A percentile compares a stretch with the other conserved stretches of the same genome.
phyloP scores from a whole-genome alignment of 2,888 invertebrate species.

The Cyaniris semiargus region DNA sequence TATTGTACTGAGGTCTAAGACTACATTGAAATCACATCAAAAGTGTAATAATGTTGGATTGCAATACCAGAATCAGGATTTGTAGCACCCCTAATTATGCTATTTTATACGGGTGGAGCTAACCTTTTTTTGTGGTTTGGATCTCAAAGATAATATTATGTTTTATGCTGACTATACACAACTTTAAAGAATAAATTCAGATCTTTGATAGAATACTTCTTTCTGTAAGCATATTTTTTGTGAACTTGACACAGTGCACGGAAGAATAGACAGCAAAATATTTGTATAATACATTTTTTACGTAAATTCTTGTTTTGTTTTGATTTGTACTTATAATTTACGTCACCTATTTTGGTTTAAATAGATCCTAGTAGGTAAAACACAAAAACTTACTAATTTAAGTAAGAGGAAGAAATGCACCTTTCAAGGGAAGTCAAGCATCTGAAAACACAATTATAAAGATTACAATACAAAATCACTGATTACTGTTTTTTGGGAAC shows the following conservation, averaged over 20 bases:
- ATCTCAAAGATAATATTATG: neutral
- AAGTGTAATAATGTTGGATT: too few relatives aligned
- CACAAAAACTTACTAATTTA: neutral
- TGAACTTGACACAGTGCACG: conserved; percentile 36
- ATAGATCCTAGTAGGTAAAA: neutral
- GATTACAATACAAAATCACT: neutral
- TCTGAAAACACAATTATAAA: conserved; percentile 37
- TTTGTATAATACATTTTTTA: conserved; percentile 47
- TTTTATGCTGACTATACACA: neutral
- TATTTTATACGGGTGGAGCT: too few relatives aligned
- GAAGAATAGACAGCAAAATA: conserved; percentile 42
- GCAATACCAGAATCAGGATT: too few relatives aligned
- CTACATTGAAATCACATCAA: too few relatives aligned
- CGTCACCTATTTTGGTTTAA: neutral
- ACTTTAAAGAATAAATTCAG: neutral
- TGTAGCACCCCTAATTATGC: too few relatives aligned
- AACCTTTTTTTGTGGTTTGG: too few relatives aligned
- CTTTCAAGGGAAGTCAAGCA: conserved; percentile 40
- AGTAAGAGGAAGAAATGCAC: neutral
- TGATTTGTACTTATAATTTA: neutral
- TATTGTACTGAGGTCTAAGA: too few relatives aligned
- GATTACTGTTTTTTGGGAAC: too few relatives aligned
- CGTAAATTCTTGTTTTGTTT: conserved; percentile 34
- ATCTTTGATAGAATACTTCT: neutral
- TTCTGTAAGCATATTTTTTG: neutral